Evolutionary conservation across 2,888 invertebrate genomes (phyloP).

Genomic region (Leptinotarsa haldemani): DNA sequence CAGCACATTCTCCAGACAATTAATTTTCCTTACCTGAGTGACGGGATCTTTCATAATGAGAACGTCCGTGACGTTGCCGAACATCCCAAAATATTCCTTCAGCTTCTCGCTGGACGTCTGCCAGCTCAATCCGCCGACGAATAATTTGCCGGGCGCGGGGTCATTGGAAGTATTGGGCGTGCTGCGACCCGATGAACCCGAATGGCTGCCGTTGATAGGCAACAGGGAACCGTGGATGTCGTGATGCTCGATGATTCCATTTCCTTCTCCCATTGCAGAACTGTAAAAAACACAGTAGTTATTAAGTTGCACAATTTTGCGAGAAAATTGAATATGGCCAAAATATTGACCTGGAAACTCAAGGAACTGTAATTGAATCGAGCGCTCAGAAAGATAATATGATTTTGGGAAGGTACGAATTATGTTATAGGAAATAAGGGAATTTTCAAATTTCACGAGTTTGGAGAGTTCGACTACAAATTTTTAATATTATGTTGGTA

Average conservation of each 20-base stretch:
- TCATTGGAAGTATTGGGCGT: slow-evolving; percentile 76
- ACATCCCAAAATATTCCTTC: slow-evolving; percentile 93
- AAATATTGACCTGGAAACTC: too few species aligned
- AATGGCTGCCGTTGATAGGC: slow-evolving; percentile 68
- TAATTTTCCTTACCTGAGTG: slow-evolving; percentile 78
- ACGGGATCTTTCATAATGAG: slow-evolving; percentile 95
- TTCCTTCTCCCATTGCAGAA: slow-evolving; percentile 68
- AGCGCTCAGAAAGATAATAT: too few species aligned
- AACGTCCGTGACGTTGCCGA: slow-evolving; percentile 90
- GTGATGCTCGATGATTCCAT: slow-evolving; percentile 67
- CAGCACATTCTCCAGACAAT: neutral
- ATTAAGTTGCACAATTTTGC: neutral
- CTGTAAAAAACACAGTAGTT: slow-evolving; percentile 61
- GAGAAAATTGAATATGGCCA: neutral
- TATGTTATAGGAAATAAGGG: too few species aligned
- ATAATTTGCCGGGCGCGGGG: slow-evolving; percentile 86
- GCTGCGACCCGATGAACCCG: slow-evolving; percentile 79
- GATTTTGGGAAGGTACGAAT: too few species aligned
- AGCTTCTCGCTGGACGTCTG: slow-evolving; percentile 93
- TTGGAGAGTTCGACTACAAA: too few species aligned
- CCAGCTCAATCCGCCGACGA: slow-evolving; percentile 93
- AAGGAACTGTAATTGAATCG: too few species aligned
- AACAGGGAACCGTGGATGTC: slow-evolving; percentile 65
- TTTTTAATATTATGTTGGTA: too few species aligned
- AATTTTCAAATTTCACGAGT: too few species aligned